These are phyloP conservation scores for Zosterops lateralis DNA, from an alignment of 2,113 vertebrate genomes.

Conservation along the genomic window DNA sequence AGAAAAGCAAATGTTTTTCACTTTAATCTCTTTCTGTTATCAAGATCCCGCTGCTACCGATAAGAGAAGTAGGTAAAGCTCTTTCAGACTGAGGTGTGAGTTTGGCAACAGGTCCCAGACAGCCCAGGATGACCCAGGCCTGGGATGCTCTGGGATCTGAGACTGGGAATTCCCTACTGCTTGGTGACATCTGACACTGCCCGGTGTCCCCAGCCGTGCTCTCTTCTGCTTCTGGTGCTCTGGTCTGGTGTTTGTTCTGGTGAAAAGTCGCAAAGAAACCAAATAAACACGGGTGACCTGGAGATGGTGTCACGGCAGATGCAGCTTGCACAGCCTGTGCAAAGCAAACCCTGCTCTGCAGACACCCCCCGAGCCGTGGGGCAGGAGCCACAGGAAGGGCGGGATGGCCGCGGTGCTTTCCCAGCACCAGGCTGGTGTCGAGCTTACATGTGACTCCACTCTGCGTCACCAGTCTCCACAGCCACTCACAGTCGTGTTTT, in stretches of 20 bases:
- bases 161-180: neutral
- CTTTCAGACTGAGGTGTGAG: neutral
- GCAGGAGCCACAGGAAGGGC: neutral
- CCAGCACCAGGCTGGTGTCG: accelerated
- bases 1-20: neutral
- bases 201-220: accelerated
- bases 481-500: neutral
- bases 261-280: neutral
- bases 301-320: neutral
- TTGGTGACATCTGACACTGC: neutral
- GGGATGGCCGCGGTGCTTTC: neutral
- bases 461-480: neutral
- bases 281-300: neutral
- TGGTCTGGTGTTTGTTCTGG: neutral
- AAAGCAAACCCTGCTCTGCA: neutral
- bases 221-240: neutral
- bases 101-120: neutral
- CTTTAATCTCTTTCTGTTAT: neutral
- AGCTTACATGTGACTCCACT: neutral
- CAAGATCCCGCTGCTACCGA: accelerated
- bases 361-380: accelerated
- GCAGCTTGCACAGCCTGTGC: neutral
- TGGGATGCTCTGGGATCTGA: neutral
- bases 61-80: neutral
- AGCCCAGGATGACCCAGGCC: accelerated